These are phyloP conservation scores for Tenthredo amoena DNA, from an alignment of 2,888 invertebrate species.

Conservation along the genomic window DNA sequence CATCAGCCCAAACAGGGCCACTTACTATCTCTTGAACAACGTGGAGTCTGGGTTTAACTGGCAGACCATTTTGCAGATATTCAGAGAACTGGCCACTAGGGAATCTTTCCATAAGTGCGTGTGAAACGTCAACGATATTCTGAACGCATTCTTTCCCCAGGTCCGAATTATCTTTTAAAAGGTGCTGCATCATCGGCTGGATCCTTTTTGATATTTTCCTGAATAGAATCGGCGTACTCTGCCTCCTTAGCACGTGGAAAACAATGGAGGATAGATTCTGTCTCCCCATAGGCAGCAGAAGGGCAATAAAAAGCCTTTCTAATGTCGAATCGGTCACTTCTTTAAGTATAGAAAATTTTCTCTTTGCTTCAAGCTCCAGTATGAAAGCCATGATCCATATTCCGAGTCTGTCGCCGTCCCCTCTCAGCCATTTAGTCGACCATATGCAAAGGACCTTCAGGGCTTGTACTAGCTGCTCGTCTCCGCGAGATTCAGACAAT, in stretches of 20 bases:
- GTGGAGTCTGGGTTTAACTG: conserved; percentile 68
- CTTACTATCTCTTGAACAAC: conserved; percentile 71
- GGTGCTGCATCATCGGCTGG: conserved; percentile 78
- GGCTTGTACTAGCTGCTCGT: conserved; percentile 82
- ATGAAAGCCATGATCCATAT: conserved; percentile 85
- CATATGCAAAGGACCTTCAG: conserved; percentile 85
- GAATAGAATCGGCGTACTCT: conserved; percentile 82
- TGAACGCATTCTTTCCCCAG: conserved; percentile 79
- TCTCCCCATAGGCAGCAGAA: conserved; percentile 81
- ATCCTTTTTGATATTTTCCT: conserved; percentile 81
- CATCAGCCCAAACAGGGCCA: conserved; percentile 76
- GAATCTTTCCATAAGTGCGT: conserved; percentile 80
- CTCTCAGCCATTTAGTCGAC: conserved; percentile 83
- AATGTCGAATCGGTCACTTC: conserved; percentile 83
- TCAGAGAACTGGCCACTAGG: conserved; percentile 74
- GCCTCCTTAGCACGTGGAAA: conserved; percentile 83
- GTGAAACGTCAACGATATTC: conserved; percentile 82
- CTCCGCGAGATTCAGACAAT: conserved; percentile 76
- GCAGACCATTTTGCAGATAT: conserved; percentile 71
- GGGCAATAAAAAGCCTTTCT: conserved; percentile 80
- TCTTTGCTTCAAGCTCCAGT: conserved; percentile 80
- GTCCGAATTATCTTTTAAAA: conserved; percentile 82
- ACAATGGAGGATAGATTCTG: conserved; percentile 83
- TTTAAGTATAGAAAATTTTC: conserved; percentile 80
- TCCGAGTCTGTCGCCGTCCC: conserved; percentile 83